Base-by-base conservation (phyloP, 2,888 invertebrate species). In the Coelopa pilipes region DNA sequence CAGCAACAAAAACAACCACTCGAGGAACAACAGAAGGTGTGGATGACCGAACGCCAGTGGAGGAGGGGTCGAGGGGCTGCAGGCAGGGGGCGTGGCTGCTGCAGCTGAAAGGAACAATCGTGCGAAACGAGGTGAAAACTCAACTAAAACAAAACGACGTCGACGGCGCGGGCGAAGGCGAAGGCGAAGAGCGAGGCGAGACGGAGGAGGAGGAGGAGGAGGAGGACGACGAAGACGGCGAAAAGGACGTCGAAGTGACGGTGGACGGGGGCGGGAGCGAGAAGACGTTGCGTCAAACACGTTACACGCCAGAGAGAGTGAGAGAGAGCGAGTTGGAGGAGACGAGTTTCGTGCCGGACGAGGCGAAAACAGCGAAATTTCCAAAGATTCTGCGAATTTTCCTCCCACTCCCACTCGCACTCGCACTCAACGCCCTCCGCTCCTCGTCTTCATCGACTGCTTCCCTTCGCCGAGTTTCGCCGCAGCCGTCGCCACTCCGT, bases 1-100 rank as follows among this genome's bases (percentile, higher is more conserved):
- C n/a, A 34, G 34, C 34, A 34, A 34, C 34, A 34, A 34, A 2
- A 34, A 7, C 34, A 34, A 34, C 34, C 2, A 34, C 34, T 34
- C 34, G 2, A 34, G 7, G 34, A 66, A 66, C 66, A 66, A 66
- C 46, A 66, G 50, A 49, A 66, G 66, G 66, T 66, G 66, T 66
- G 66, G 66, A 66, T 24, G 13, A 24, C 21, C 49, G 49, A 66
- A 66, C 50, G 21, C 21, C n/a, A 66, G 50, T 45, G 13, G 4
- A 50, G 15, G 57, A 19, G 57, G 57, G 11, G 57, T 12, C 24
- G 57, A 1, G 1, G 17, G 11, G 11, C 21, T 10, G 13, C 12
- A 59, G 19, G 21, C 10, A 21, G 53, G 1, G 13, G 53, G n/a
- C n/a, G 53, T 15, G 13, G 53, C 13, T 53, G 53, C 13, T 53